Conservation (phyloP, 2,113 vertebrate genomes). For the Apteryx mantelli region DNA sequence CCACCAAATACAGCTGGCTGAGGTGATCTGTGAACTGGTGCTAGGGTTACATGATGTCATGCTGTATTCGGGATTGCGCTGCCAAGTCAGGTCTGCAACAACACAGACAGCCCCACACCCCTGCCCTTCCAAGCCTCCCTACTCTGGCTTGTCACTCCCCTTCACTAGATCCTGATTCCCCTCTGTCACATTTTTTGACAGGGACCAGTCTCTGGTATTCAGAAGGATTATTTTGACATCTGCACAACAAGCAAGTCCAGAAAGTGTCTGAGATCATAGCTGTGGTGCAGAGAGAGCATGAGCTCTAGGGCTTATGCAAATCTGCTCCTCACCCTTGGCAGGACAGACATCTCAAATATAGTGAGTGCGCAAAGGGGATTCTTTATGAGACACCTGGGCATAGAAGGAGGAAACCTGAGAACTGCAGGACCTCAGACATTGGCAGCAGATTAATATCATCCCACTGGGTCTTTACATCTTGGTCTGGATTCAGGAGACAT, state of each 20-base stretch:
- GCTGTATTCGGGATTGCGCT: neutral
- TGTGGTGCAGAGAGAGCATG: neutral
- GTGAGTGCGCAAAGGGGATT: neutral
- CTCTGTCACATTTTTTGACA: neutral
- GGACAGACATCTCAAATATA: neutral
- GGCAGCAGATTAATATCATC: neutral
- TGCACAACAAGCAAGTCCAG: neutral
- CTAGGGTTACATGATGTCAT: accelerated
- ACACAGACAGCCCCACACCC: neutral
- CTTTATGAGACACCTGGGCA: neutral
- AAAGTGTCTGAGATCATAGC: neutral
- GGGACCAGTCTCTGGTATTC: neutral
- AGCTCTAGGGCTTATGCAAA: neutral
- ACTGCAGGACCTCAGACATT: neutral
- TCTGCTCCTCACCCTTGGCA: neutral
- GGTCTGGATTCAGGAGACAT: neutral
- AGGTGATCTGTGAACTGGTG: neutral
- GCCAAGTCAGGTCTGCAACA: neutral
- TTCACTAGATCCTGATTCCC: neutral
- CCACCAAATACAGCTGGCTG: neutral
- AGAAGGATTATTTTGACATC: neutral
- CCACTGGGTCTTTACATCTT: neutral
- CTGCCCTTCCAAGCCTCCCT: too few species aligned
- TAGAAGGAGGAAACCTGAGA: neutral
- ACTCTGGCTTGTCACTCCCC: neutral